Percentiles rank a stretch among this genome's conserved stretches.
Conservation (phyloP, 2,113 vertebrate species). For the Podiceps cristatus region DNA sequence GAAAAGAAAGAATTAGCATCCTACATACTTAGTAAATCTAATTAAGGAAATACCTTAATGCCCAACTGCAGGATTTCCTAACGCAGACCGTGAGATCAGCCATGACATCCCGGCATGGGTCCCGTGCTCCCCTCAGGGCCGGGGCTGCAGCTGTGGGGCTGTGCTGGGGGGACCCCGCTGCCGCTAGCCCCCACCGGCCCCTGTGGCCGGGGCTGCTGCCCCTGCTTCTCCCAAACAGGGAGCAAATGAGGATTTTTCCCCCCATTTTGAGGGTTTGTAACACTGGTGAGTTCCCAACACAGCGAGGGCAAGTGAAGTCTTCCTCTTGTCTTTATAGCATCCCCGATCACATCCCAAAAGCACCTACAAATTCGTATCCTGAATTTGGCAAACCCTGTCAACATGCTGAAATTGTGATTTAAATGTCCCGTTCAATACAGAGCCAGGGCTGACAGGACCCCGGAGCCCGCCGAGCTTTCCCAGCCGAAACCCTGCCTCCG, state of each 20-base stretch:
- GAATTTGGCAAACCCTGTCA: rapidly evolving
- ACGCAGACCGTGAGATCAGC: rapidly evolving
- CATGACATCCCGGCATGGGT: background rate
- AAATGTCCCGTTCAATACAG: background rate
- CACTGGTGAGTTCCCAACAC: rapidly evolving
- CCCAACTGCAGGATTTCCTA: background rate
- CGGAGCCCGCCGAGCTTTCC: rapidly evolving
- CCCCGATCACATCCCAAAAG: background rate
- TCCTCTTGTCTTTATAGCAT: background rate
- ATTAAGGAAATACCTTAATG: conserved; percentile 55
- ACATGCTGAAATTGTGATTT: background rate
- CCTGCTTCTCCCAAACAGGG: background rate
- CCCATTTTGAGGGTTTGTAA: background rate
- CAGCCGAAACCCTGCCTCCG: rapidly evolving
- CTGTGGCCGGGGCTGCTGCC: background rate
- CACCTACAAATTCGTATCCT: background rate
- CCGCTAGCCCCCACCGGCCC: background rate
- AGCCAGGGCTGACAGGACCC: background rate
- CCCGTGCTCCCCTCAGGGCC: background rate
- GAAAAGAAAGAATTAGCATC: conserved; percentile 17
- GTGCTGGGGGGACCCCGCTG: background rate
- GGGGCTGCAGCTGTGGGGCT: background rate
- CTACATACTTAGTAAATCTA: conserved; percentile 24
- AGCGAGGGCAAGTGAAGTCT: background rate
- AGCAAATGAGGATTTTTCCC: background rate